These are phyloP conservation scores for Okamejei kenojei DNA, from an alignment of 2,797 vertebrate species.

Conservation along the genomic window DNA sequence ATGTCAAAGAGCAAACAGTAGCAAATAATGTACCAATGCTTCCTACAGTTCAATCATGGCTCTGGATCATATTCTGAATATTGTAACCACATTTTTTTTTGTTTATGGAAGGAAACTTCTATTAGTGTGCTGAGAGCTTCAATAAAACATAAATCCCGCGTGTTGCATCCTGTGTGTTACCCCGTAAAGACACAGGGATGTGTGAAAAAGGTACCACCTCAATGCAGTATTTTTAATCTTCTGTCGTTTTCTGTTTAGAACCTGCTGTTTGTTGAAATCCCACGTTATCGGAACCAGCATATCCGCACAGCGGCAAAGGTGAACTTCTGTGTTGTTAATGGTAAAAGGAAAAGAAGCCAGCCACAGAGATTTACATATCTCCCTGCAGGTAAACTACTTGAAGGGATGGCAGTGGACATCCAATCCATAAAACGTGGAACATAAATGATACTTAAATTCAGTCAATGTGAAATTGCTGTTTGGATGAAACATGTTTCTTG, in stretches of 20 bases:
- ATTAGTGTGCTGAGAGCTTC: not conserved
- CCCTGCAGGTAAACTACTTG: constrained; percentile 56
- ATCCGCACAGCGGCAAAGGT: constrained; percentile 76
- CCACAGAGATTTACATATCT: constrained; percentile 89
- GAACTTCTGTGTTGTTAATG: constrained; percentile 93
- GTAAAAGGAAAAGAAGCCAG: constrained; percentile 92
- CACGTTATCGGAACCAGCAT: constrained; percentile 78
- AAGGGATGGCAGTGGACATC: not conserved
- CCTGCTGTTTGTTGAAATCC: constrained; percentile 92
- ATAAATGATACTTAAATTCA: not conserved
- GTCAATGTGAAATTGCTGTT: not conserved
- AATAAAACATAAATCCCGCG: not conserved
- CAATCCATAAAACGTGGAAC: not conserved
- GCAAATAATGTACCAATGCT: not conserved
- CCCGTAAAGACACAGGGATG: not conserved
- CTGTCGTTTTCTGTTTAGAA: constrained; percentile 58
- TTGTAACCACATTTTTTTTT: not conserved
- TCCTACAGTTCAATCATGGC: not conserved
- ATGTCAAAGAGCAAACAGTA: not conserved
- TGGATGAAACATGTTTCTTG: not conserved
- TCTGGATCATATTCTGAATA: not conserved
- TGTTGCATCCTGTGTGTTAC: not conserved
- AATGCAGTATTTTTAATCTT: not conserved
- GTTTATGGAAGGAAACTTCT: not conserved
- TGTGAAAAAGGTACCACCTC: not conserved